Evolutionary conservation across 2,888 invertebrate species (phyloP).

Genomic region (Abrostola tripartita): DNA sequence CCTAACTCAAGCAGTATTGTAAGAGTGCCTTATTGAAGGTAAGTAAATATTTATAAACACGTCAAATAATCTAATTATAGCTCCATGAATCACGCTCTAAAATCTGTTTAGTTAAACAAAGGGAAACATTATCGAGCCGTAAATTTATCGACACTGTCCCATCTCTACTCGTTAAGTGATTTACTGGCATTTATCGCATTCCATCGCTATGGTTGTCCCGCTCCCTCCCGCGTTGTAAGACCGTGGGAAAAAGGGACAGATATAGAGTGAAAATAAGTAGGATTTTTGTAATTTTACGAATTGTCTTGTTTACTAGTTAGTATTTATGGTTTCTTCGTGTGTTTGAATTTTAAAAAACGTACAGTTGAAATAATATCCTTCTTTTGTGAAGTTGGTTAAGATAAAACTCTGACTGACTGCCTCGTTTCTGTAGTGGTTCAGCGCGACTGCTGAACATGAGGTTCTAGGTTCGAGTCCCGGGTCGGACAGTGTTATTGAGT

Average conservation of each 20-base stretch:
- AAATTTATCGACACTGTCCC: slow-evolving; percentile 26
- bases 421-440: no score
- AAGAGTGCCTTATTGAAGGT: no score
- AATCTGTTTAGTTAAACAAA: slow-evolving; percentile 18
- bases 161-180: slow-evolving; percentile 36
- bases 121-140: slow-evolving; percentile 18
- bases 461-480: no score
- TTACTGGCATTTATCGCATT: slow-evolving; percentile 28
- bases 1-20: no score
- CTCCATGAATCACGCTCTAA: background rate
- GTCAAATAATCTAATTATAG: background rate
- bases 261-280: slow-evolving; percentile 7
- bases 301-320: background rate
- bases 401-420: no score
- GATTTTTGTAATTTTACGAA: slow-evolving; percentile 5
- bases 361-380: no score
- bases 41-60: no score
- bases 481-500: no score
- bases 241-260: slow-evolving; percentile 2
- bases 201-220: slow-evolving; percentile 11
- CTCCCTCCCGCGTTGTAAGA: background rate
- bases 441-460: no score
- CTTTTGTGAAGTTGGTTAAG: no score
- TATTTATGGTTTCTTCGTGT: no score
- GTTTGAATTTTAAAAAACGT: no score